phyloP scores from a whole-genome alignment of 2,797 vertebrate genomes.

The Ispidina lecontei region DNA sequence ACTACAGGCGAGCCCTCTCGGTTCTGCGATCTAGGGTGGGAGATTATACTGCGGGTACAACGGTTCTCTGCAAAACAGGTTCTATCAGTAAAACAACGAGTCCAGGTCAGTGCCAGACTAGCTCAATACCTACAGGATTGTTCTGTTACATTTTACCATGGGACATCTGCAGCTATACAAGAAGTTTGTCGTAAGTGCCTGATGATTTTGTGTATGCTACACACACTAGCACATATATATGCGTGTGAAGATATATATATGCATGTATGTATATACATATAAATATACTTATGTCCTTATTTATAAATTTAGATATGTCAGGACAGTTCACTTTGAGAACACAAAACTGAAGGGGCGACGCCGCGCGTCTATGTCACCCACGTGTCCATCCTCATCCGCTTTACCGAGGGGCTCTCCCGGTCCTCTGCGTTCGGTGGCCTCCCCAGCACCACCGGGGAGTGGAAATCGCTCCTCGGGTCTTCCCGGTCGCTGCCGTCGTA shows the following conservation, averaged over 20 bases:
- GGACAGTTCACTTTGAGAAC: constrained; percentile 80
- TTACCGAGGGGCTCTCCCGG: constrained; percentile 93
- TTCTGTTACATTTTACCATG: constrained; percentile 75
- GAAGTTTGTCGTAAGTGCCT: constrained; percentile 91
- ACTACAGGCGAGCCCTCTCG: constrained; percentile 74
- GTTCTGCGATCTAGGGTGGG: constrained; percentile 79
- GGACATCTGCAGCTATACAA: constrained; percentile 80
- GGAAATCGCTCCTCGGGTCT: constrained; percentile 93
- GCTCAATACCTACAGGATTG: constrained; percentile 84
- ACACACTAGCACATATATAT: constrained; percentile 81
- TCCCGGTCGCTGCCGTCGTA: constrained; percentile 98
- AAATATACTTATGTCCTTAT: constrained; percentile 83
- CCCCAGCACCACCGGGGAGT: constrained; percentile 89
- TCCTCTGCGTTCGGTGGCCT: constrained; percentile 88
- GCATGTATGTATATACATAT: constrained; percentile 84
- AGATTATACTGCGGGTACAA: constrained; percentile 67
- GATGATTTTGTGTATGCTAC: constrained; percentile 85
- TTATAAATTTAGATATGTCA: constrained; percentile 87
- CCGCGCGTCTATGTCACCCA: constrained; percentile 93
- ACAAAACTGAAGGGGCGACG: constrained; percentile 24
- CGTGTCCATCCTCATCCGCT: constrained; percentile 97
- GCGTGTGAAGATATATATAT: constrained; percentile 81
- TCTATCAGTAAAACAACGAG: constrained; percentile 75
- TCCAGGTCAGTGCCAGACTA: constrained; percentile 89
- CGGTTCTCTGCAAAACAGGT: constrained; percentile 80